A percentile compares a stretch with the other conserved stretches of the same genome.
phyloP scores from a whole-genome alignment of 1,140 invertebrate species.

The Amyelois transitella region DNA sequence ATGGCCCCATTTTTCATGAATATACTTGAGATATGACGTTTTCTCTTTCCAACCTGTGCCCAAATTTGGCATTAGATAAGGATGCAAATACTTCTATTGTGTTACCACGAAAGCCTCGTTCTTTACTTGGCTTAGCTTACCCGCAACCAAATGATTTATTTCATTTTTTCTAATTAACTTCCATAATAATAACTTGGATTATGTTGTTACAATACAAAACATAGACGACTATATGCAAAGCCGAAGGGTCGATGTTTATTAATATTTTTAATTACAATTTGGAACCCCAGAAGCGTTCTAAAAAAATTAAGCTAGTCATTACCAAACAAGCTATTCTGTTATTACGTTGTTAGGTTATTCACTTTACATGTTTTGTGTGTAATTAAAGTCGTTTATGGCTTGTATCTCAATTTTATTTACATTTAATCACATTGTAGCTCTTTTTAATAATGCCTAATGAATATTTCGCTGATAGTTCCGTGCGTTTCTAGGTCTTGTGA shows the following conservation, averaged over 20 bases:
- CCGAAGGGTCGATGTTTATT: conserved; percentile 48
- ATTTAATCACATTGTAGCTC: no score
- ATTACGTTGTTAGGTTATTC: no score
- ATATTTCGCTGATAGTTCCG: no score
- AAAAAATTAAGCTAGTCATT: not conserved
- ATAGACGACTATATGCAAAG: conserved; percentile 39
- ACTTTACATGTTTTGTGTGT: no score
- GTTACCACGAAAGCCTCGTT: conserved; percentile 49
- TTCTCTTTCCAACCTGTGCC: conserved; percentile 43
- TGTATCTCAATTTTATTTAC: no score
- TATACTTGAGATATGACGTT: conserved; percentile 23
- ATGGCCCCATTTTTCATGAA: conserved; percentile 51
- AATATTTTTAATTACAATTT: conserved; percentile 36
- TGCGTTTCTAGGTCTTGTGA: no score
- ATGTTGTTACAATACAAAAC: conserved; percentile 53
- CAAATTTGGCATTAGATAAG: conserved; percentile 36
- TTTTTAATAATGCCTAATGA: no score
- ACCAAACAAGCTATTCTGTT: no score
- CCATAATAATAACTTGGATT: conserved; percentile 68
- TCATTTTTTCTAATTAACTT: conserved; percentile 66
- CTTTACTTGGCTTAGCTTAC: conserved; percentile 42
- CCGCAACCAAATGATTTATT: conserved; percentile 63
- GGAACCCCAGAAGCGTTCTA: conserved; percentile 28
- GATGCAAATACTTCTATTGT: conserved; percentile 47
- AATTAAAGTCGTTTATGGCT: no score